Base-by-base conservation (phyloP, 2,888 invertebrate genomes). In the Harpagoxenus sublaevis region DNA sequence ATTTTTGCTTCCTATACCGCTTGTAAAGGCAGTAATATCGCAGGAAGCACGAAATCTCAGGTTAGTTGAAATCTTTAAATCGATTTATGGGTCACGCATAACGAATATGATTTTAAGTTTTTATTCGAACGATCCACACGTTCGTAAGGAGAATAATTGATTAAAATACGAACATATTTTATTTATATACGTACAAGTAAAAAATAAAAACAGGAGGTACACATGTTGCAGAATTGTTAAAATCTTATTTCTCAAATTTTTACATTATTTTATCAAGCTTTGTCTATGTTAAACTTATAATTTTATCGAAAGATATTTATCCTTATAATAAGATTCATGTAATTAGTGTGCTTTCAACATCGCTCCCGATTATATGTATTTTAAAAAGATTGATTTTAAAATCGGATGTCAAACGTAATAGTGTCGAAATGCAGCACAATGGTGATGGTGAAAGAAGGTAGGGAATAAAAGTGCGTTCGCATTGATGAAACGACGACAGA, bases 401-500 rank as follows among this genome's bases (percentile, higher is more conserved):
- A 74, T 53, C 18, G 60, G 66, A 66, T 62, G 78, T 45, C 28
- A 65, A 77, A 39, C n/a, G n/a, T 71, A 66, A 71, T n/a, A 39
- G 15, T 71, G 28, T 28, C 31, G 66, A 75, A 75, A 75, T 75
- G 5, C 48, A 39, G 9, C 42, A 81, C 55, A 84, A 83, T 84
- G 51, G 78, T 81, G 78, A 81, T 86, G 70, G 65, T 81, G 73
- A 71, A 81, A 78, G 83, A 84, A 89, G 74, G 86, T 45, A 70
- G 31, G 3, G 39, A 42, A 42, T 42, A 45, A 90, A 91, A 91
- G 91, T 90, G 91, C 87, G 89, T 86, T 90, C 89, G 77, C 85
- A 78, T 85, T 86, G 89, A 89, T 81, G 85, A 91, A 89, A 90
- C 90, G 93, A 94, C 94, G 94, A 95, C 94, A 94, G 94, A 94